These are phyloP conservation scores for Eueides isabella DNA, from an alignment of 1,140 invertebrate genomes.

Conservation along the genomic window DNA sequence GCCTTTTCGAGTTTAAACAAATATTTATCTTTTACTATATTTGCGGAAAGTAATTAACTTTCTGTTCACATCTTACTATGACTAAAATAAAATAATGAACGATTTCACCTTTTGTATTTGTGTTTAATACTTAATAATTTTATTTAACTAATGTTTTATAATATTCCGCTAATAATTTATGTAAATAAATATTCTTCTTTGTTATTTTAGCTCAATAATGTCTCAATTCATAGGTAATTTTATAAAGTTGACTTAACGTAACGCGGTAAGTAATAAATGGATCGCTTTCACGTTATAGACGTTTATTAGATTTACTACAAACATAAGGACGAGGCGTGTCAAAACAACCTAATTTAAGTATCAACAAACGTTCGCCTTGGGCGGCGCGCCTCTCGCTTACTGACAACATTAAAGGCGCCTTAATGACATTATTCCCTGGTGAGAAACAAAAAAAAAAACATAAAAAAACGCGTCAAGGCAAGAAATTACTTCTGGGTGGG, in stretches of 20 bases:
- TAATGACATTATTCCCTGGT: slow-evolving; percentile 81
- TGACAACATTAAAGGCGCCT: slow-evolving; percentile 81
- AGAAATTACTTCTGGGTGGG: slow-evolving; percentile 4
- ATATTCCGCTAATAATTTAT: no score
- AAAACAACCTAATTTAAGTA: slow-evolving; percentile 82
- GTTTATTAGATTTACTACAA: slow-evolving; percentile 81
- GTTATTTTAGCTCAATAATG: not conserved
- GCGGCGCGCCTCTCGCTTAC: slow-evolving; percentile 69
- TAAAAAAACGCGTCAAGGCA: slow-evolving; percentile 68
- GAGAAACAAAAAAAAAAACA: slow-evolving; percentile 55
- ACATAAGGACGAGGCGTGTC: slow-evolving; percentile 80
- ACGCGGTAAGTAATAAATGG: slow-evolving; percentile 63
- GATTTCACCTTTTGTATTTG: no score
- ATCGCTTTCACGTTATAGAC: slow-evolving; percentile 65
- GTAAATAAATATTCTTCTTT: not conserved
- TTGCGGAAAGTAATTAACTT: no score
- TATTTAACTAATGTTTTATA: no score
- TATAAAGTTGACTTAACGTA: slow-evolving; percentile 6
- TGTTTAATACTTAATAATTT: no score
- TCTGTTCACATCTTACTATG: no score
- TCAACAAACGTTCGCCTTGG: slow-evolving; percentile 81
- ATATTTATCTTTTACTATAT: no score
- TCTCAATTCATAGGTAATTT: not conserved
- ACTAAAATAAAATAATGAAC: no score
- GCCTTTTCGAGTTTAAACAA: no score